phyloP scores from a whole-genome alignment of 2,888 invertebrate species.

The Leptodirus hochenwartii region DNA sequence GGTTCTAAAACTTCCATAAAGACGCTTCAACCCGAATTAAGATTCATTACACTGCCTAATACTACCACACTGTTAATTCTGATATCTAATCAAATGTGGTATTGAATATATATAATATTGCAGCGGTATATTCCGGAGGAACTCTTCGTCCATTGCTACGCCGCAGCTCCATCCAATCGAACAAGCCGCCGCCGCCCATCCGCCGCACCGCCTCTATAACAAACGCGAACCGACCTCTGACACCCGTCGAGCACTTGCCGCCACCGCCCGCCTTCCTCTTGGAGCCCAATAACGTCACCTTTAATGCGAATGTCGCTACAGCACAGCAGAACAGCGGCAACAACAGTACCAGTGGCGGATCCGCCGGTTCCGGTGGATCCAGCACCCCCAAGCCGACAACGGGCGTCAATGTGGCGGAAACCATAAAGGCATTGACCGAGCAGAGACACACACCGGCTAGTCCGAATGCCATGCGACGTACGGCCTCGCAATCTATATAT shows the following conservation, averaged over 20 bases:
- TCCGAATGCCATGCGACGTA: conserved; percentile 50
- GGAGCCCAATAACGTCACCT: conserved; percentile 27
- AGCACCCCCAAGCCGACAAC: no score
- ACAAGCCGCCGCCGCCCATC: conserved; percentile 69
- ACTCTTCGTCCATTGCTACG: conserved; percentile 31
- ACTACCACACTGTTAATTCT: no score
- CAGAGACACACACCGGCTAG: conserved; percentile 75
- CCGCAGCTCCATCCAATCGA: conserved; percentile 36
- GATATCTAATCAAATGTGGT: no score
- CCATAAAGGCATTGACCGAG: conserved; percentile 70
- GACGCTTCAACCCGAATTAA: no score
- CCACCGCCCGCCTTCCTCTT: conserved; percentile 65
- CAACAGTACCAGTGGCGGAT: no score
- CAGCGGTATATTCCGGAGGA: conserved; percentile 21
- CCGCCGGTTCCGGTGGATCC: no score
- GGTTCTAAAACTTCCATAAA: no score
- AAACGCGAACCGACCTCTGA: conserved; percentile 21
- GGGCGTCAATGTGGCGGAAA: conserved; percentile 61
- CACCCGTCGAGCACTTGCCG: conserved; percentile 36
- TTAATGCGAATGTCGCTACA: no score
- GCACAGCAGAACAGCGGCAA: conserved; percentile 5
- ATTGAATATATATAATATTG: conserved; percentile 7
- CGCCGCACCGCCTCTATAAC: conserved; percentile 56
- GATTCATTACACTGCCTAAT: no score
- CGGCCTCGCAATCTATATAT: conserved; percentile 22